Evolutionary conservation across 2,797 vertebrate species (phyloP), one percentile per base, ranked within the genome.

Genomic region (Gymnothorax reevesii): DNA sequence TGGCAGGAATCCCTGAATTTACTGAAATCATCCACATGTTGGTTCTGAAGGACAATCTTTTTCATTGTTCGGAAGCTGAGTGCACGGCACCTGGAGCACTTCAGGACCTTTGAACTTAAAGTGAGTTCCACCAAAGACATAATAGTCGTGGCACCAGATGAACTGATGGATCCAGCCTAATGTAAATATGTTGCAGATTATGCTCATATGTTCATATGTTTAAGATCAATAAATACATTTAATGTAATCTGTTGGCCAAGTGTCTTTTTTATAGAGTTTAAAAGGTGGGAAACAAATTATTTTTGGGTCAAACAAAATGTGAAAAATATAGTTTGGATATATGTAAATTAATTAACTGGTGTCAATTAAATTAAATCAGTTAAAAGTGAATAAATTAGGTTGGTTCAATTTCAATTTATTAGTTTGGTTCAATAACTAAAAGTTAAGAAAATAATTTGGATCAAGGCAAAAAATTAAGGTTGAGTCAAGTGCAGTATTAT

Each of bases 21-120:
- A 84, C 75, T 59, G 86, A 89, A 84, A 73, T 83, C 75, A 85
- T n/a, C 83, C 87, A 91, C 52, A 87, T 88, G 87, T 17, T 88
- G 71, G 87, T 90, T 55, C 10, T 86, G 7, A 17, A 85, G 69
- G 83, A 88, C 20, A 60, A 57, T 0, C 60, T 20, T 83, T 87
- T 89, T 91, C 79, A 83, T 90, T 13, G 83, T 89, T 55, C 83
- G 57, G 42, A 85, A 88, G 59, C 75, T 90, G 73, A 86, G 83
- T 84, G 87, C 83, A 2, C 88, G 86, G 86, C 49, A n/a, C n/a
- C n/a, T n/a, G n/a, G n/a, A n/a, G n/a, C n/a, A n/a, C n/a, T n/a
- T n/a, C n/a, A n/a, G n/a, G n/a, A n/a, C n/a, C n/a, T n/a, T n/a
- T n/a, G n/a, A n/a, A n/a, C n/a, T n/a, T n/a, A n/a, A n/a, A n/a